These are phyloP conservation scores for Lonchura striata DNA, from an alignment of 2,113 vertebrate genomes.

Conservation along the genomic window DNA sequence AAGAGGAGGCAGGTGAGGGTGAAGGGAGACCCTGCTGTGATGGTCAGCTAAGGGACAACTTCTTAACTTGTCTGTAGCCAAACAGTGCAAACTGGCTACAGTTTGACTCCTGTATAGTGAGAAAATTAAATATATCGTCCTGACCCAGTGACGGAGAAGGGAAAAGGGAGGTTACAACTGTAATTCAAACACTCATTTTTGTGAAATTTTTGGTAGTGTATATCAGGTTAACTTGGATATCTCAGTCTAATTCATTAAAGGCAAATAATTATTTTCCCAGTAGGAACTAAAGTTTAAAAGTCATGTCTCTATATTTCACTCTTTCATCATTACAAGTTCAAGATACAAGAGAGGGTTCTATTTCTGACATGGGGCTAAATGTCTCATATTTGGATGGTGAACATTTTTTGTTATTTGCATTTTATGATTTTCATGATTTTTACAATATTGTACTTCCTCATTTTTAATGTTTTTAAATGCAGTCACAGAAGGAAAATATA, in stretches of 20 bases:
- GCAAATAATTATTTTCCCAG: neutral
- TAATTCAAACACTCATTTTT: neutral
- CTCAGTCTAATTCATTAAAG: neutral
- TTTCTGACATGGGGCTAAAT: neutral
- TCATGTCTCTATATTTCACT: neutral
- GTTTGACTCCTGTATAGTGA: neutral
- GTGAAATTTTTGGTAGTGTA: neutral
- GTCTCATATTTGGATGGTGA: neutral
- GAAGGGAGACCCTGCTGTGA: neutral
- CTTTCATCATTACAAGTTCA: neutral
- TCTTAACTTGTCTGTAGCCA: neutral
- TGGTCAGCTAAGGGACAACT: neutral
- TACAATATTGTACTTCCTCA: neutral
- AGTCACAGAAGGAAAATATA: neutral
- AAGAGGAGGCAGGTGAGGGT: neutral
- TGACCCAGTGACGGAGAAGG: neutral
- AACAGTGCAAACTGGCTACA: neutral
- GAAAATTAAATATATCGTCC: neutral
- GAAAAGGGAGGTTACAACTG: neutral
- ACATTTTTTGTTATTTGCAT: neutral
- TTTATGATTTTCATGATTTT: neutral
- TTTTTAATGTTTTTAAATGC: neutral
- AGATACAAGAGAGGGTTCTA: neutral
- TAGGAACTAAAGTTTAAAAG: neutral
- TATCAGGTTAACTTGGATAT: neutral